Conservation (phyloP, 2,113 vertebrate species). For the Bos taurus region ARS-UCD2.0 NC_037330.1:34621001-34621500, state of each 20-base stretch:
- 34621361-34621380: neutral
- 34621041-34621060: neutral
- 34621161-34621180: neutral
- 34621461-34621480: neutral
- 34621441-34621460: neutral
- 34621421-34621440: slow-evolving; percentile 4
- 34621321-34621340: neutral
- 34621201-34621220: neutral
- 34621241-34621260: neutral
- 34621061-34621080: neutral
- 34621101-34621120: neutral
- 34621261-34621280: neutral
- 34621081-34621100: neutral
- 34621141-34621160: neutral
- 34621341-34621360: slow-evolving; percentile 29
- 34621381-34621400: slow-evolving; percentile 21
- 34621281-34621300: neutral
- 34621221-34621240: neutral
- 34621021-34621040: neutral
- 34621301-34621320: neutral
- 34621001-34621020: neutral
- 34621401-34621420: neutral
- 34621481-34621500: neutral
- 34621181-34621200: neutral
- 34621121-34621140: neutral